phyloP scores from a whole-genome alignment of 1,140 invertebrate genomes.

The Copidosoma floridanum region DNA sequence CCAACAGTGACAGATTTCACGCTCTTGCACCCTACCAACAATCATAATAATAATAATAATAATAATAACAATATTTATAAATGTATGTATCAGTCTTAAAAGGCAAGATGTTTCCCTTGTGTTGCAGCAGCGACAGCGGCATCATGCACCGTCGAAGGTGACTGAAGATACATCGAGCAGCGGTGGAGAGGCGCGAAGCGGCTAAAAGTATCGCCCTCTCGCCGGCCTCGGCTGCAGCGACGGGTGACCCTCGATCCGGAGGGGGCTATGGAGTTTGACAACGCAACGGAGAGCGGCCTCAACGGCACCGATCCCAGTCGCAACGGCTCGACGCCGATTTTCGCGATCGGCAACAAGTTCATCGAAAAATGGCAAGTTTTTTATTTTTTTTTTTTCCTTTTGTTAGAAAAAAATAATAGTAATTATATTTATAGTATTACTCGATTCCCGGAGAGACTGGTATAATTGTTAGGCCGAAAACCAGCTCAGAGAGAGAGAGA shows the following conservation, averaged over 20 bases:
- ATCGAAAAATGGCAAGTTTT: constrained; percentile 69
- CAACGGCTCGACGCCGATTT: constrained; percentile 62
- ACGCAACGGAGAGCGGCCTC: constrained; percentile 44
- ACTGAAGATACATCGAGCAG: not conserved
- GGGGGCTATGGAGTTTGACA: constrained; percentile 41
- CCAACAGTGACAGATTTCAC: too few relatives aligned
- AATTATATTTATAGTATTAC: too few relatives aligned
- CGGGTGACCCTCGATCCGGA: constrained; percentile 17
- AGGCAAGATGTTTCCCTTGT: not conserved
- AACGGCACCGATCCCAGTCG: constrained; percentile 55
- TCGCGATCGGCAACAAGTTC: constrained; percentile 65
- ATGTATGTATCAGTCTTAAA: too few relatives aligned
- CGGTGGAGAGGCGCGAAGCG: too few relatives aligned
- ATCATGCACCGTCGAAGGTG: not conserved
- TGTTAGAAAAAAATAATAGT: too few relatives aligned
- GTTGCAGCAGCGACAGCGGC: not conserved
- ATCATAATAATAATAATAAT: too few relatives aligned
- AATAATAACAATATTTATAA: too few relatives aligned
- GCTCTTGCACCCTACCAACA: too few relatives aligned
- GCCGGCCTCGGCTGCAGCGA: not conserved
- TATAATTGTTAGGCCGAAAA: too few relatives aligned
- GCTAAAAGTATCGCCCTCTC: not conserved
- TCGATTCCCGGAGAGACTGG: too few relatives aligned
- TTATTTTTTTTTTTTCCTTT: too few relatives aligned
- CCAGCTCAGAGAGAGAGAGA: too few relatives aligned